A percentile compares a stretch with the other conserved stretches of the same genome.
These are phyloP conservation scores for Limnephilus lunatus DNA, from an alignment of 2,888 invertebrate genomes.

Conservation along the genomic window DNA sequence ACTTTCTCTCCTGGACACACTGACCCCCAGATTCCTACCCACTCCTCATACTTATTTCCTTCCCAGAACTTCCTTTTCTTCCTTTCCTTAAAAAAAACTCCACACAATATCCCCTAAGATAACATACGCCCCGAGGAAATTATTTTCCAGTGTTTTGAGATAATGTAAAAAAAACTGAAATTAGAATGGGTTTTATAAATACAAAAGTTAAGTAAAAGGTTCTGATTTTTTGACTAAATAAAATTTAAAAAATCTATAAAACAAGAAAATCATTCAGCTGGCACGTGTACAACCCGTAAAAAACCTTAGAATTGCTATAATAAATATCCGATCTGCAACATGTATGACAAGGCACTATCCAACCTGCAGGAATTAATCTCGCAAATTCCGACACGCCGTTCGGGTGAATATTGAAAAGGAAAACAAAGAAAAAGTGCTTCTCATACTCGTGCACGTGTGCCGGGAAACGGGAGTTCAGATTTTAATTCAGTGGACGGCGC, in stretches of 20 bases:
- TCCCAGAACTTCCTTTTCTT: too few relatives aligned
- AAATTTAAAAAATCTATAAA: neutral
- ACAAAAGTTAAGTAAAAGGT: too few relatives aligned
- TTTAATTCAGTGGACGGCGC: constrained; percentile 9
- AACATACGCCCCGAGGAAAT: too few relatives aligned
- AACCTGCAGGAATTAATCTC: neutral
- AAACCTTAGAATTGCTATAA: neutral
- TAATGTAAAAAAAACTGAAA: too few relatives aligned
- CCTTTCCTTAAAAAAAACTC: too few relatives aligned
- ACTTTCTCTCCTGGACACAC: too few relatives aligned
- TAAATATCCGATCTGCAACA: neutral
- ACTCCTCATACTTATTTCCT: too few relatives aligned
- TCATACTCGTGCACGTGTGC: constrained; percentile 1
- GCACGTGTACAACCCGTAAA: neutral
- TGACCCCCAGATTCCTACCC: too few relatives aligned
- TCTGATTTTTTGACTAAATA: too few relatives aligned
- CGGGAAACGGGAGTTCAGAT: neutral
- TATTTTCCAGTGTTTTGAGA: too few relatives aligned
- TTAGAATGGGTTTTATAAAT: too few relatives aligned
- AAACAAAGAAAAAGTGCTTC: neutral
- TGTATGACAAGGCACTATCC: neutral
- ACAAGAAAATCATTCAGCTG: neutral
- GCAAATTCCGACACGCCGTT: neutral
- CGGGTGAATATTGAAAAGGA: neutral
- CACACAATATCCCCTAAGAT: too few relatives aligned